Evolutionary conservation across 2,888 invertebrate species (phyloP).

Genomic region (Hartigia nigra): DNA sequence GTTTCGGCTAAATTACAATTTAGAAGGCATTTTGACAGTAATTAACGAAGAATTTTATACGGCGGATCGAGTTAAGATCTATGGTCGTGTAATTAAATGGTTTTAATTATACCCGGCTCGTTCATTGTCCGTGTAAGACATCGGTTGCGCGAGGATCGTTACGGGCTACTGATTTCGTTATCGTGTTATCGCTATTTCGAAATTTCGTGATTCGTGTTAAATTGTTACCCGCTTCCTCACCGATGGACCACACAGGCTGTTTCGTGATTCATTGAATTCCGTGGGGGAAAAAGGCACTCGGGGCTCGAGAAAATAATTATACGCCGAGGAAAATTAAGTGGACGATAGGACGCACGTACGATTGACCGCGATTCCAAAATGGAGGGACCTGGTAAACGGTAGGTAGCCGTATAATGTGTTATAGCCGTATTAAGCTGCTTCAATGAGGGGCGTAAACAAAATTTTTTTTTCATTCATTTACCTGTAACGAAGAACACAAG

Average conservation of each 20-base stretch:
- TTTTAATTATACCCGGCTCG: constrained; percentile 41
- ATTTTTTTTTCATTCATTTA: background rate
- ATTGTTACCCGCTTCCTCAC: background rate
- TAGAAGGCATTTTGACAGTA: constrained; percentile 25
- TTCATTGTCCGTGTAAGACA: constrained; percentile 5
- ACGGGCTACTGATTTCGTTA: background rate
- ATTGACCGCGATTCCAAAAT: background rate
- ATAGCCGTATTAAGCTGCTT: background rate
- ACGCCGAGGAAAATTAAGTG: background rate
- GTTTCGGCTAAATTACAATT: constrained; percentile 23
- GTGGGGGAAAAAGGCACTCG: background rate
- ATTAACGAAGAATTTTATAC: constrained; percentile 44
- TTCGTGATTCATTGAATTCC: background rate
- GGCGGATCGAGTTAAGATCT: constrained; percentile 36
- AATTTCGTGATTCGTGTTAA: background rate
- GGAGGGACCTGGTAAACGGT: background rate
- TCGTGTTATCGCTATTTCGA: constrained; percentile 5
- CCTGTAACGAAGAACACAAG: background rate
- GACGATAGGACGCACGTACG: background rate
- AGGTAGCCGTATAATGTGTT: background rate
- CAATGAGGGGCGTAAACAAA: background rate
- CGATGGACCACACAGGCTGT: constrained; percentile 1
- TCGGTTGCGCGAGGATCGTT: background rate
- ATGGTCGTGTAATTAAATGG: constrained; percentile 42
- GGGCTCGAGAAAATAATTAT: background rate